These are phyloP conservation scores for Xanthorhoe spadicearia DNA, from an alignment of 2,888 invertebrate genomes.

Conservation along the genomic window DNA sequence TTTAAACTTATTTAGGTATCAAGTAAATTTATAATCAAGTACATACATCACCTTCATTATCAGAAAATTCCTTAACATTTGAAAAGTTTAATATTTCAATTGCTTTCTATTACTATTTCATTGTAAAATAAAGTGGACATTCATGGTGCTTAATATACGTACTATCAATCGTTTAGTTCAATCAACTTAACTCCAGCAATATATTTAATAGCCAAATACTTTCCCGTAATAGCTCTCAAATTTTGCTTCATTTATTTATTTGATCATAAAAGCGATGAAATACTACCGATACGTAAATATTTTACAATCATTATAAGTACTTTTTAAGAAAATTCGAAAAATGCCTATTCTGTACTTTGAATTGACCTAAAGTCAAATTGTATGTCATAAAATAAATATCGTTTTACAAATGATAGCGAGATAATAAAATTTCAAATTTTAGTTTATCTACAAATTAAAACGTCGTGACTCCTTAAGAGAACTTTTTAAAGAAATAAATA, in stretches of 20 bases:
- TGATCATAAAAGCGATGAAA: conserved; percentile 50
- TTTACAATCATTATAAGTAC: conserved; percentile 65
- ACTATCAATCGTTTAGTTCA: conserved; percentile 16
- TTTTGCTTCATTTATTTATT: conserved; percentile 18
- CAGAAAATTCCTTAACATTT: not conserved
- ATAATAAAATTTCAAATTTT: conserved; percentile 26
- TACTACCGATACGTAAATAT: conserved; percentile 56
- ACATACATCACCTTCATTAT: not conserved
- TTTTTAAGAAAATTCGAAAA: conserved; percentile 39
- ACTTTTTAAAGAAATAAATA: too few relatives aligned
- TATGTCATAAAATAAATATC: conserved; percentile 34
- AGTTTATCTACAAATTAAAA: too few relatives aligned
- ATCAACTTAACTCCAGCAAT: conserved; percentile 19
- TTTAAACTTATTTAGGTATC: too few relatives aligned
- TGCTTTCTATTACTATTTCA: not conserved
- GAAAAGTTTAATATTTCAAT: not conserved
- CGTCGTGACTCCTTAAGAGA: too few relatives aligned
- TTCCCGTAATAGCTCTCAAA: conserved; percentile 25
- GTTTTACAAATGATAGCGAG: conserved; percentile 31
- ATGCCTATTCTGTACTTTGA: conserved; percentile 22
- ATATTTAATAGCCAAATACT: conserved; percentile 27
- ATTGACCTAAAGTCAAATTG: conserved; percentile 32
- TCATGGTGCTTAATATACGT: not conserved
- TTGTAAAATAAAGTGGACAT: not conserved
- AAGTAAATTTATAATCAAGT: too few relatives aligned